Percentiles rank a stretch among this genome's conserved stretches.
These are phyloP conservation scores for Neodiprion virginianus DNA, from an alignment of 1,140 invertebrate species.

Conservation along the genomic window DNA sequence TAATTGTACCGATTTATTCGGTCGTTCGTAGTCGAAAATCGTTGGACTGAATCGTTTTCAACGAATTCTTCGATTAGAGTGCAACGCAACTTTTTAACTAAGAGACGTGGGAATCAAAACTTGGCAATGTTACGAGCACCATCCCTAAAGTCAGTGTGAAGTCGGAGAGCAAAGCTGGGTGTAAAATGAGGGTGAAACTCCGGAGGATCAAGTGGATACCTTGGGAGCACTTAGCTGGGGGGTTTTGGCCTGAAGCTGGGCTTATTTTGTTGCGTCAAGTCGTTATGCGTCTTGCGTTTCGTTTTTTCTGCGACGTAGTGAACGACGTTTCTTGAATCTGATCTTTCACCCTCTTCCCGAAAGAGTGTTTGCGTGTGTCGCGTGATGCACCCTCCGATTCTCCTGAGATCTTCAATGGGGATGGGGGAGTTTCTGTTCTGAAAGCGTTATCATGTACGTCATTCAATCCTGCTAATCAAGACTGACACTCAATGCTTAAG, in stretches of 20 bases:
- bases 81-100: too few relatives aligned
- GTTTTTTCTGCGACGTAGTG: too few relatives aligned
- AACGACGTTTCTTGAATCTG: neutral
- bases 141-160: too few relatives aligned
- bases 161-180: neutral
- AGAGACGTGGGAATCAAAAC: too few relatives aligned
- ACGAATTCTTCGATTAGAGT: too few relatives aligned
- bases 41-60: too few relatives aligned
- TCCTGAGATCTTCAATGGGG: neutral
- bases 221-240: neutral
- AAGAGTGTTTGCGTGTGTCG: too few relatives aligned
- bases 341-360: neutral
- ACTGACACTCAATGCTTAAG: neutral
- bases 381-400: neutral
- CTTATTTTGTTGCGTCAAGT: neutral
- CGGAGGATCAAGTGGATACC: neutral
- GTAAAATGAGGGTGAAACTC: neutral
- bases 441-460: constrained; percentile 7
- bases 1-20: too few relatives aligned
- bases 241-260: neutral
- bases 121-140: too few relatives aligned
- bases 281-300: neutral
- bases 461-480: constrained; percentile 2
- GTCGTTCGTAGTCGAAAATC: too few relatives aligned
- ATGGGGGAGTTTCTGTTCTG: neutral